Conservation (phyloP, 2,888 invertebrate species). For the Drosophila heteroneura region DNA sequence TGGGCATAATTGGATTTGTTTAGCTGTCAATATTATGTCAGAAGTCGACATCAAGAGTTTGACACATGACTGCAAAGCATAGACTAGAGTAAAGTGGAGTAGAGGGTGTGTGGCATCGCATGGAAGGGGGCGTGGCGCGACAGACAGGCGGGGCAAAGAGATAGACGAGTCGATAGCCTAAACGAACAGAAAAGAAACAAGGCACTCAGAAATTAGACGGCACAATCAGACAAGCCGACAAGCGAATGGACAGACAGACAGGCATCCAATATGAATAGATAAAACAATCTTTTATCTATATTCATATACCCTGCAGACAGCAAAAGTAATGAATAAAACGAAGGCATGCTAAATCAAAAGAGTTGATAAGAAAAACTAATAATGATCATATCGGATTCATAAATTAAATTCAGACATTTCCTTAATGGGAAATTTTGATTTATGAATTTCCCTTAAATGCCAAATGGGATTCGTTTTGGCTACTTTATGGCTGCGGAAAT, state of each 20-base stretch:
- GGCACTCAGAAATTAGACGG: constrained; percentile 35
- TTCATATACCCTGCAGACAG: constrained; percentile 23
- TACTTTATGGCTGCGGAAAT: neutral
- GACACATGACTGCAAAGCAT: constrained; percentile 50
- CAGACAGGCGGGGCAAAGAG: constrained; percentile 44
- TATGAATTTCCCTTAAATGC: neutral
- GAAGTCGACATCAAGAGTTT: constrained; percentile 76
- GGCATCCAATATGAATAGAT: constrained; percentile 46
- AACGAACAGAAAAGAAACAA: constrained; percentile 32
- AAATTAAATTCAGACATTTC: neutral
- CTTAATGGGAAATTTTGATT: neutral
- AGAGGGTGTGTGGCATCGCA: neutral
- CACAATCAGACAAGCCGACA: constrained; percentile 16
- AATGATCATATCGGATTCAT: neutral
- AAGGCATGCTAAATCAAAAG: neutral
- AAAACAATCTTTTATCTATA: constrained; percentile 6
- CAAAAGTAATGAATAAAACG: neutral
- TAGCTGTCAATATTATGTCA: constrained; percentile 82
- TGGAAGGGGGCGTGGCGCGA: constrained; percentile 21
- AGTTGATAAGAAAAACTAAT: neutral
- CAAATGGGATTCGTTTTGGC: neutral
- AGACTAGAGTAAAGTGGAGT: too few species aligned
- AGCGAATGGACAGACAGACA: constrained; percentile 5
- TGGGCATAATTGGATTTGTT: constrained; percentile 80
- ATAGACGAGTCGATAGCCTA: constrained; percentile 36